Evolutionary conservation across 2,888 invertebrate genomes (phyloP).

Genomic region (Ochropleura leucogaster): DNA sequence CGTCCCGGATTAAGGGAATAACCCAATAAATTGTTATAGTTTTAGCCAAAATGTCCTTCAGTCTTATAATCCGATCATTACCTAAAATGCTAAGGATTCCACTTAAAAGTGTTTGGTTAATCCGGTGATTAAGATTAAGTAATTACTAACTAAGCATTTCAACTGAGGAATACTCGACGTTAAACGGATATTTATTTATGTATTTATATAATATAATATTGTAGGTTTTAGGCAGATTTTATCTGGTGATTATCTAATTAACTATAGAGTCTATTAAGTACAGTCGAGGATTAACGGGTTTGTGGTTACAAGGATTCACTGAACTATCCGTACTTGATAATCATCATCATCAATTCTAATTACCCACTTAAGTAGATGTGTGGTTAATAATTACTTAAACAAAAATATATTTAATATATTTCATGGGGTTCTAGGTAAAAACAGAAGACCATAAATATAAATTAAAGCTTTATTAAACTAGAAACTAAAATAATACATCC

Average conservation of each 20-base stretch:
- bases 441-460: conserved; percentile 21
- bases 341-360: neutral
- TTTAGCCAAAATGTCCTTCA: neutral
- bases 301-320: neutral
- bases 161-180: neutral
- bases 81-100: neutral
- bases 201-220: neutral
- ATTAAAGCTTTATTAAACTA: conserved; percentile 53
- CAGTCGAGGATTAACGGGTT: neutral
- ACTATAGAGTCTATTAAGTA: neutral
- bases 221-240: too few relatives aligned
- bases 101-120: conserved; percentile 2
- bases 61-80: conserved; percentile 1
- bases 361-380: neutral
- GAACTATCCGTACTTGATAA: neutral
- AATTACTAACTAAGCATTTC: neutral
- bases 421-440: neutral
- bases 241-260: neutral
- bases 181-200: neutral
- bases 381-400: too few relatives aligned
- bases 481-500: conserved; percentile 41
- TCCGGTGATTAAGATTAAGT: conserved; percentile 4
- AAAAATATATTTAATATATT: neutral
- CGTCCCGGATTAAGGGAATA: too few relatives aligned
- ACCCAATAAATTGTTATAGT: neutral